phyloP scores from a whole-genome alignment of 2,888 invertebrate species.

The Meiosimyza decipiens region DNA sequence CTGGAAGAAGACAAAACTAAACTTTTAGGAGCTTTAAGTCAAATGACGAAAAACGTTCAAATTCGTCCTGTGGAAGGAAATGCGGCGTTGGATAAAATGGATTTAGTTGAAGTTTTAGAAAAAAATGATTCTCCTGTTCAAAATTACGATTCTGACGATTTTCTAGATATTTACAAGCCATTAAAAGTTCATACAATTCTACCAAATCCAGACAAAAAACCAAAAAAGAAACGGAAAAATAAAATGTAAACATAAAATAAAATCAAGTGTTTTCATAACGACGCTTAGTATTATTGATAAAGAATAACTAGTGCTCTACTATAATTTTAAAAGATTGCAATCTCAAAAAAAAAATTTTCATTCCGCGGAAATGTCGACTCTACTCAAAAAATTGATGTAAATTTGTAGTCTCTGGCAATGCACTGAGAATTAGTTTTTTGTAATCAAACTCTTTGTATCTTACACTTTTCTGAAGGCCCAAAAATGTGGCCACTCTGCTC shows the following conservation, averaged over 20 bases:
- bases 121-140: slow-evolving; percentile 18
- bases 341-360: no score
- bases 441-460: no score
- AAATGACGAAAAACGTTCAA: slow-evolving; percentile 43
- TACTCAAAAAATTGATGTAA: no score
- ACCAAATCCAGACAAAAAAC: slow-evolving; percentile 55
- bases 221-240: slow-evolving; percentile 46
- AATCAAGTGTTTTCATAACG: no score
- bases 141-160: slow-evolving; percentile 50
- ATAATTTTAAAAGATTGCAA: no score
- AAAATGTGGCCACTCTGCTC: no score
- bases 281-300: background rate
- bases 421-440: no score
- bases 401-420: no score
- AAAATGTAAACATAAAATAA: slow-evolving; percentile 36
- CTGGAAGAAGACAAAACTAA: slow-evolving; percentile 38
- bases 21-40: slow-evolving; percentile 44
- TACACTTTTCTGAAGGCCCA: no score
- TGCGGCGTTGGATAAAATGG: no score
- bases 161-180: slow-evolving; percentile 50
- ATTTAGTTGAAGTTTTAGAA: background rate
- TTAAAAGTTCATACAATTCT: slow-evolving; percentile 52
- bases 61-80: slow-evolving; percentile 13
- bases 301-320: no score
- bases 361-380: no score